Conservation (phyloP, 2,888 invertebrate species). For the Torymus tubicola region DNA sequence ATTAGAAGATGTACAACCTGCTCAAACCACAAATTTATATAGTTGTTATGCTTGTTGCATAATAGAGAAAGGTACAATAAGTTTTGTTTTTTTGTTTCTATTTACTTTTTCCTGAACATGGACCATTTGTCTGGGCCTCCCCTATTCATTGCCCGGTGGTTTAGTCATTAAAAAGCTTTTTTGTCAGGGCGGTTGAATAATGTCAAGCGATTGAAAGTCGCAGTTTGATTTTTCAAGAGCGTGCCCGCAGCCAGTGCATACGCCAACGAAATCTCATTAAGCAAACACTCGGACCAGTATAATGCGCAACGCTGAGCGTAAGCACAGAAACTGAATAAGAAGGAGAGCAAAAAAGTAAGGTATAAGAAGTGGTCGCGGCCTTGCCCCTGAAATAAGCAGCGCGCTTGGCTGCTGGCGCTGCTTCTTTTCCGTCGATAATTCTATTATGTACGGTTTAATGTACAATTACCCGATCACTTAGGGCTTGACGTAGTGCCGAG, state of each 20-base stretch:
- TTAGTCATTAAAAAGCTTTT: too few species aligned
- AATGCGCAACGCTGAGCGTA: too few species aligned
- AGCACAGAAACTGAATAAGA: background rate
- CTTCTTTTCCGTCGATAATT: slow-evolving; percentile 69
- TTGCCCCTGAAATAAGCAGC: slow-evolving; percentile 51
- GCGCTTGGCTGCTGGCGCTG: background rate
- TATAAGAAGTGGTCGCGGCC: slow-evolving; percentile 6
- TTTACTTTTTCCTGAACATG: too few species aligned
- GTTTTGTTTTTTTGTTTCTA: too few species aligned
- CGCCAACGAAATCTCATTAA: slow-evolving; percentile 29
- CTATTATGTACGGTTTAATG: slow-evolving; percentile 76
- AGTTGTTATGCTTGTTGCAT: too few species aligned
- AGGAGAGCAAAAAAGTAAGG: background rate
- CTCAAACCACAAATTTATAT: too few species aligned
- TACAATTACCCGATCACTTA: slow-evolving; percentile 77
- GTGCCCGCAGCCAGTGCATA: background rate
- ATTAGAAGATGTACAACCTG: too few species aligned
- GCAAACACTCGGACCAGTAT: slow-evolving; percentile 23
- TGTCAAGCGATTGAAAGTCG: slow-evolving; percentile 2
- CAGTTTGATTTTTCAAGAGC: slow-evolving; percentile 26
- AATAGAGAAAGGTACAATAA: too few species aligned
- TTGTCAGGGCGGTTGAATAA: too few species aligned
- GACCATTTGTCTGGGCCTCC: too few species aligned
- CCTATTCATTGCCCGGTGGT: too few species aligned
- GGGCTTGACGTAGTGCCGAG: slow-evolving; percentile 74